Evolutionary conservation across 2,113 vertebrate species (phyloP).

Genomic region (Thomomys bottae): DNA sequence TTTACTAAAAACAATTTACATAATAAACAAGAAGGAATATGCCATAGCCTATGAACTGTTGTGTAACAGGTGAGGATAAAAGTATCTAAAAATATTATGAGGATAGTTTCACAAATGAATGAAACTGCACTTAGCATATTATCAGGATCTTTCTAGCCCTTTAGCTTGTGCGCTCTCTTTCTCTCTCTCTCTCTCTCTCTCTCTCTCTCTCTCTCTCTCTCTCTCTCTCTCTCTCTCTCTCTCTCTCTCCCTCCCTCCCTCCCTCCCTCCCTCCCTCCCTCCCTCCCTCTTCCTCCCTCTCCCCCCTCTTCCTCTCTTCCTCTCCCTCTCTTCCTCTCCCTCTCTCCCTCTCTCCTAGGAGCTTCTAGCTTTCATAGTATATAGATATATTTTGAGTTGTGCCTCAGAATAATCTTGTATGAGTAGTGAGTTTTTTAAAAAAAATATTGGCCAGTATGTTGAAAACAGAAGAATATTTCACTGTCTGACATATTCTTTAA

Average conservation of each 20-base stretch:
- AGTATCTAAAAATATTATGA: background rate
- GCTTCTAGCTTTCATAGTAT: slow-evolving; percentile 26
- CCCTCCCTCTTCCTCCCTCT: too few species aligned
- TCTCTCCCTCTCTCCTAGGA: background rate
- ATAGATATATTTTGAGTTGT: slow-evolving; percentile 66
- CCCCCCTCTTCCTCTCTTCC: too few species aligned
- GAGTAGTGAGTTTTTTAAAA: slow-evolving; percentile 70
- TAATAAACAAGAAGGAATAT: background rate
- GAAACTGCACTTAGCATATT: slow-evolving; percentile 10
- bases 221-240: too few species aligned
- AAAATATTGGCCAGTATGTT: slow-evolving; percentile 75
- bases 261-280: too few species aligned
- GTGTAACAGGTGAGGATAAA: background rate
- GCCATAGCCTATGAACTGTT: background rate
- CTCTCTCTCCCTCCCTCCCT: too few species aligned
- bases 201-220: too few species aligned
- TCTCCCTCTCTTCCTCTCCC: too few species aligned
- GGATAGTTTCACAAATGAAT: slow-evolving; percentile 2
- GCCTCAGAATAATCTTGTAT: slow-evolving; percentile 62
- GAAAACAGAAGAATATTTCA: slow-evolving; percentile 74
- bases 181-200: too few species aligned
- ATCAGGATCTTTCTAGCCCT: background rate
- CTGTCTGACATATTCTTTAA: slow-evolving; percentile 76
- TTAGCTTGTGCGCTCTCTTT: too few species aligned
- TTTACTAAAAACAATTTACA: background rate